Conservation (phyloP, 2,888 invertebrate genomes). For the Platerodrilus igneus region DNA sequence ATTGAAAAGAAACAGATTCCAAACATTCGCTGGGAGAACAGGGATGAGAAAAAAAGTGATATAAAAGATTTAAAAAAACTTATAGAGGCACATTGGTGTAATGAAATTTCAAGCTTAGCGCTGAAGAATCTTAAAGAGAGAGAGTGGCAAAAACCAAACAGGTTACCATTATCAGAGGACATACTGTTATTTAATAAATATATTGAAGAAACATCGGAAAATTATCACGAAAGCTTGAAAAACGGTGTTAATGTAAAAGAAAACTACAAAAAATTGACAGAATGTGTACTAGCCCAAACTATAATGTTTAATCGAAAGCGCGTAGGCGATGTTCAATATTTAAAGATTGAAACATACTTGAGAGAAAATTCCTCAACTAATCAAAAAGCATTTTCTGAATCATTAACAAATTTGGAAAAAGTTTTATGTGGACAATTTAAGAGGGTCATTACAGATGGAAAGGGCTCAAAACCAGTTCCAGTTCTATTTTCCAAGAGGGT, state of each 20-base stretch:
- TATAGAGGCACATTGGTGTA: conserved; percentile 29
- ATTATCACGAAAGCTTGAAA: conserved; percentile 19
- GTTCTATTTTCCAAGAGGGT: conserved; percentile 24
- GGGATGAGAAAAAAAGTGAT: conserved; percentile 9
- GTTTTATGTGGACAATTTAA: conserved; percentile 20
- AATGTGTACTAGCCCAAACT: conserved; percentile 10
- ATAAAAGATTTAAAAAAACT: conserved; percentile 16
- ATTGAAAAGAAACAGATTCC: conserved; percentile 9
- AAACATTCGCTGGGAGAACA: background rate
- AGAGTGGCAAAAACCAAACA: conserved; percentile 24
- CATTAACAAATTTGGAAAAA: conserved; percentile 18
- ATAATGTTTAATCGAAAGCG: conserved; percentile 12
- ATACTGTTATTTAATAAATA: conserved; percentile 24
- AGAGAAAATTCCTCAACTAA: background rate
- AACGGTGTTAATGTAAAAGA: conserved; percentile 19
- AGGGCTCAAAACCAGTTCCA: conserved; percentile 26
- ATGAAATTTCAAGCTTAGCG: conserved; percentile 30
- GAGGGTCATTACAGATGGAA: conserved; percentile 25
- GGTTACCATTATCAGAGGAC: conserved; percentile 27
- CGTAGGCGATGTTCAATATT: conserved; percentile 9
- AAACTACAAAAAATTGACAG: conserved; percentile 26
- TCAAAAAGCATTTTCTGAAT: conserved; percentile 19
- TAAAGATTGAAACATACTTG: conserved; percentile 10
- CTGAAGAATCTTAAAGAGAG: conserved; percentile 29
- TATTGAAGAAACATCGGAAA: conserved; percentile 15